Conservation (phyloP, 2,888 invertebrate genomes). For the Imbricaverruca yamaguchii region DNA sequence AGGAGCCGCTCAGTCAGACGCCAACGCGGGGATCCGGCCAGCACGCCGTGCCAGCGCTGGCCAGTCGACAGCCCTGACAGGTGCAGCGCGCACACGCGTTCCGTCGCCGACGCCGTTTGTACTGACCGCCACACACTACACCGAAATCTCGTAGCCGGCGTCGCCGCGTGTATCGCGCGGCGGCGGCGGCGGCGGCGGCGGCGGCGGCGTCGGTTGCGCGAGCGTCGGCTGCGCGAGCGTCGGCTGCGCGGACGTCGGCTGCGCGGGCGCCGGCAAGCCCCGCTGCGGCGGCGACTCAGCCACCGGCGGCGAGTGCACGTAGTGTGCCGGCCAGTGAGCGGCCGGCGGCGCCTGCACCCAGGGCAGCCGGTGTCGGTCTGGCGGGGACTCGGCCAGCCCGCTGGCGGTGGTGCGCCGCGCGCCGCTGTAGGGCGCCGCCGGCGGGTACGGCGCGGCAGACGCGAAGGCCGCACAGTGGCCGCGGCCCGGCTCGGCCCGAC, state of each 20-base stretch:
- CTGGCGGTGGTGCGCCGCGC: conserved; percentile 17
- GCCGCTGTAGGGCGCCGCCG: conserved; percentile 7
- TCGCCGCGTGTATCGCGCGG: background rate
- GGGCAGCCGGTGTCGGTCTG: background rate
- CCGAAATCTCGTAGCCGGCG: conserved; percentile 15
- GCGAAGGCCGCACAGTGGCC: background rate
- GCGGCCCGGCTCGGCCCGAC: background rate
- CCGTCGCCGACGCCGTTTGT: background rate
- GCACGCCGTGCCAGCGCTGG: background rate
- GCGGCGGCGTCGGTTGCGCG: too few species aligned
- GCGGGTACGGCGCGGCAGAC: background rate
- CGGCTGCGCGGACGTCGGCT: background rate
- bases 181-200: too few species aligned
- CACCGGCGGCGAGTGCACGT: background rate
- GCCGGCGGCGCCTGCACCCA: background rate
- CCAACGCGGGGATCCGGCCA: background rate
- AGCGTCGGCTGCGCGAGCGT: background rate
- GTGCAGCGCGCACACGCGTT: background rate
- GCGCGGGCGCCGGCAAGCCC: background rate
- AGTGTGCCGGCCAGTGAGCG: background rate
- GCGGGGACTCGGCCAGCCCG: background rate
- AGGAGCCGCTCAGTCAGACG: background rate
- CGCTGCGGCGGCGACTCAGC: background rate
- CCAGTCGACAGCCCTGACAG: background rate
- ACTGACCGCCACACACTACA: background rate